phyloP scores from a whole-genome alignment of 2,113 vertebrate species.

The Phaetusa simplex region DNA sequence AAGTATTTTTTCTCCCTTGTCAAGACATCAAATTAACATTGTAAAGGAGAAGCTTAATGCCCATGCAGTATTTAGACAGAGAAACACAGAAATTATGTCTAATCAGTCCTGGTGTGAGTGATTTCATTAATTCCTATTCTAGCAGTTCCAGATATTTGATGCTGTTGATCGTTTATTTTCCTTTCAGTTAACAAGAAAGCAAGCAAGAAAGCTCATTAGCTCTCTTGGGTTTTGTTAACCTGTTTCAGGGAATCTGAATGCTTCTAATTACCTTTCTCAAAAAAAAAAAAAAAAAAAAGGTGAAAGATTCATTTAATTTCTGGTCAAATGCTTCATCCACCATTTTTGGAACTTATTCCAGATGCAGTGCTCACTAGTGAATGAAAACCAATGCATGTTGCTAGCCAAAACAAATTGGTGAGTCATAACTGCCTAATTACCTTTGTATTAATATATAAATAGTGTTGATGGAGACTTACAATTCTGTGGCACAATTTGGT shows the following conservation, averaged over 20 bases:
- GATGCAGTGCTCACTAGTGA: neutral
- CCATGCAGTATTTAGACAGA: constrained; percentile 1
- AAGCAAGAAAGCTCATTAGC: neutral
- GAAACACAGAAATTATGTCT: constrained; percentile 10
- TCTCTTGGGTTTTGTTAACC: neutral
- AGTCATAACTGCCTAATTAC: neutral
- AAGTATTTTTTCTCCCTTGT: constrained; percentile 14
- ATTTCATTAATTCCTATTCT: constrained; percentile 20
- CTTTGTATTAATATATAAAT: neutral
- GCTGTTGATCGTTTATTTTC: neutral
- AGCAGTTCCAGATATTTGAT: neutral
- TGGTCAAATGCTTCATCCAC: neutral
- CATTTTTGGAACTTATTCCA: neutral
- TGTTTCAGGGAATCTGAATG: neutral
- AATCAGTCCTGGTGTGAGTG: neutral
- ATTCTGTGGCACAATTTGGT: neutral
- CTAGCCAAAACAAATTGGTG: neutral
- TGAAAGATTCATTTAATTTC: neutral
- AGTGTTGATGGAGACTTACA: neutral
- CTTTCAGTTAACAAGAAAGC: neutral
- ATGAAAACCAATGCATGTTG: neutral
- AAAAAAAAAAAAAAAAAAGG: neutral
- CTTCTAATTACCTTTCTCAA: neutral
- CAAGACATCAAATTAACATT: constrained; percentile 33
- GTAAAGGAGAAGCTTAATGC: constrained; percentile 41